These are phyloP conservation scores for Thamnophis elegans DNA, from an alignment of 2,797 vertebrate genomes.

Conservation along the genomic window DNA sequence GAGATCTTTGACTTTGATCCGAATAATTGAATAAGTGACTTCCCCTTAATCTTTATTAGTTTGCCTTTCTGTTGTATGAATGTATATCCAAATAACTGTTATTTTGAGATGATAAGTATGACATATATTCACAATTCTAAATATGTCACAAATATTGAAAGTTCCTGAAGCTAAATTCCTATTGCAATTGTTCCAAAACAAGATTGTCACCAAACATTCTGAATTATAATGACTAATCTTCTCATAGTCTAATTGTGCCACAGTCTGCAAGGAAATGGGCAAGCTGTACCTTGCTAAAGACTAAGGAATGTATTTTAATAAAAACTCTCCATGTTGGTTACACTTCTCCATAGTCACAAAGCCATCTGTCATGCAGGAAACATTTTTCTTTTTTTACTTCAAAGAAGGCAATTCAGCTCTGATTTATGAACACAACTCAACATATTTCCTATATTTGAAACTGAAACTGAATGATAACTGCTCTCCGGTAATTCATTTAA, in stretches of 20 bases:
- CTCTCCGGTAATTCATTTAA: not conserved
- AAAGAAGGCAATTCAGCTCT: slow-evolving; percentile 21
- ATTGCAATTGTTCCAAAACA: not conserved
- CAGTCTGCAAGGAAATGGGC: slow-evolving; percentile 13
- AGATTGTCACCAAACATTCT: not conserved
- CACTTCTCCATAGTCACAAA: slow-evolving; percentile 5
- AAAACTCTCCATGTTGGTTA: slow-evolving; percentile 11
- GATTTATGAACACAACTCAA: slow-evolving; percentile 5
- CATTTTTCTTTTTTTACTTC: slow-evolving; percentile 9
- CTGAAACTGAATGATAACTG: not conserved
- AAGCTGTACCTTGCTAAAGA: not conserved
- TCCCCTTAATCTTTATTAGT: not conserved
- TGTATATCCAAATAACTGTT: not conserved
- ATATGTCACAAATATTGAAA: not conserved
- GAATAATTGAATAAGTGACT: not conserved
- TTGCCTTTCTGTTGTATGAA: not conserved
- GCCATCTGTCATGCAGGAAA: slow-evolving; percentile 21
- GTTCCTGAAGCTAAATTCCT: not conserved
- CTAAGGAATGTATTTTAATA: slow-evolving; percentile 23
- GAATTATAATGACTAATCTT: not conserved
- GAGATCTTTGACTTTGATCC: not conserved
- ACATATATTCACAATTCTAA: not conserved
- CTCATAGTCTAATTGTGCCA: slow-evolving; percentile 5
- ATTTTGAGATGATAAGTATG: not conserved
- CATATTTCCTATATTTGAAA: not conserved